These are phyloP conservation scores for Myotis brandtii DNA, from an alignment of 2,113 vertebrate species.

Conservation along the genomic window DNA sequence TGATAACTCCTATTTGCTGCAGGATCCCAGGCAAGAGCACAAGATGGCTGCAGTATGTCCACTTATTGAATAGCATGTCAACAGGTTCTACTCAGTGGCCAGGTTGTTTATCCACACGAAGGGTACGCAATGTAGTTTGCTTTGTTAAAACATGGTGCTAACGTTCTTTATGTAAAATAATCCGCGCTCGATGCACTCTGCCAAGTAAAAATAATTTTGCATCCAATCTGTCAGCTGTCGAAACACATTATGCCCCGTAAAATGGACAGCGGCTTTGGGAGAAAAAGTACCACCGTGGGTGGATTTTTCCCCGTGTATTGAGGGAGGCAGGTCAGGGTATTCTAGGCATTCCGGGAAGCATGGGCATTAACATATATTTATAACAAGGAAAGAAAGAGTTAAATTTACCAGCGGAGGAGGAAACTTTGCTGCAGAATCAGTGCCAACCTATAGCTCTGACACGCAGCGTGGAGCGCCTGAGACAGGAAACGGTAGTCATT, in stretches of 20 bases:
- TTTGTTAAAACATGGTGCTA: constrained; percentile 26
- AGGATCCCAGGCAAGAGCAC: constrained; percentile 75
- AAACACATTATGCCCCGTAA: constrained; percentile 69
- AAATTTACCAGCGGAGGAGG: constrained; percentile 71
- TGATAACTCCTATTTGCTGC: constrained; percentile 81
- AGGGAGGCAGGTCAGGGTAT: constrained; percentile 11
- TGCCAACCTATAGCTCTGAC: constrained; percentile 83
- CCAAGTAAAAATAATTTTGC: constrained; percentile 74
- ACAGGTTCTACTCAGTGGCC: constrained; percentile 76
- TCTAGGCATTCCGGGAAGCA: constrained; percentile 56
- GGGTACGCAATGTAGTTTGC: background rate
- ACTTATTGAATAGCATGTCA: constrained; percentile 82
- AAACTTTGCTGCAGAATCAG: constrained; percentile 79
- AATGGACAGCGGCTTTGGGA: constrained; percentile 68
- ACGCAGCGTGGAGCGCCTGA: constrained; percentile 83
- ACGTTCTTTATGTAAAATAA: constrained; percentile 77
- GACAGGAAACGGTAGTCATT: constrained; percentile 86
- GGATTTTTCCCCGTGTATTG: background rate
- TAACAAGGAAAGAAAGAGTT: background rate
- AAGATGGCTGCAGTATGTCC: constrained; percentile 77
- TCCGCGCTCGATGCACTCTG: constrained; percentile 78
- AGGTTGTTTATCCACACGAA: constrained; percentile 79
- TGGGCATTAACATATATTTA: constrained; percentile 38
- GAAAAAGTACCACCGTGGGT: background rate
- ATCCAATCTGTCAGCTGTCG: constrained; percentile 73